A percentile compares a stretch with the other conserved stretches of the same genome.
These are phyloP conservation scores for Daubentonia madagascariensis DNA, from an alignment of 2,113 vertebrate species.

Conservation along the genomic window DNA sequence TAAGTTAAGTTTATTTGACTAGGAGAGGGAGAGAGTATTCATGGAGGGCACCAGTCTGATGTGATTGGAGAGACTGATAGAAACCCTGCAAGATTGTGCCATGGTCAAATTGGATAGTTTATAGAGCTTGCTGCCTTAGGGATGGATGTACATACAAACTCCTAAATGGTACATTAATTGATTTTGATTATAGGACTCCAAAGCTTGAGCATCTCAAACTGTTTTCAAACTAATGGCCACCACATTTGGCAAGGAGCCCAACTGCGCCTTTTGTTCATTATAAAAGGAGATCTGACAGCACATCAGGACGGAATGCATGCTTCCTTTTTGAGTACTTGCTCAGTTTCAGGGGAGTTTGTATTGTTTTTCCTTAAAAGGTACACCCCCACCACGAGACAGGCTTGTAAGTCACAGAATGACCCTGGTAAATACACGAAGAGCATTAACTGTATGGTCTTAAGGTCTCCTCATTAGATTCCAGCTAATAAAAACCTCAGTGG, in stretches of 20 bases:
- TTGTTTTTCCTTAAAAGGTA: not conserved
- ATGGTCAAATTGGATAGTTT: not conserved
- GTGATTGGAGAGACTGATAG: not conserved
- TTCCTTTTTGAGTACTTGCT: not conserved
- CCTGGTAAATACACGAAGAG: not conserved
- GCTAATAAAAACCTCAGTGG: not conserved
- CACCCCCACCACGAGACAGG: not conserved
- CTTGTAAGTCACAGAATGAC: not conserved
- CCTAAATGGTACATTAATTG: conserved; percentile 50
- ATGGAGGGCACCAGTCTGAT: not conserved
- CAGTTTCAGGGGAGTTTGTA: not conserved
- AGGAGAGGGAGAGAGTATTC: not conserved
- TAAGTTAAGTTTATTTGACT: not conserved
- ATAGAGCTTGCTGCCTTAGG: not conserved
- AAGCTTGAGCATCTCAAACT: conserved; percentile 52
- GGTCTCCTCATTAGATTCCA: not conserved
- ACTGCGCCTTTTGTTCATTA: not conserved
- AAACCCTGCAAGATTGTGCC: not conserved
- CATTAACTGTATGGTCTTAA: not conserved
- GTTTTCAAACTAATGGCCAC: conserved; percentile 56
- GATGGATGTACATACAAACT: not conserved
- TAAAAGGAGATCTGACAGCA: conserved; percentile 43
- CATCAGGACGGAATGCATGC: not conserved
- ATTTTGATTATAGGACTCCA: conserved; percentile 54
- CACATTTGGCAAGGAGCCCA: conserved; percentile 30